phyloP scores from a whole-genome alignment of 2,888 invertebrate genomes.

The Phengaris alcon region DNA sequence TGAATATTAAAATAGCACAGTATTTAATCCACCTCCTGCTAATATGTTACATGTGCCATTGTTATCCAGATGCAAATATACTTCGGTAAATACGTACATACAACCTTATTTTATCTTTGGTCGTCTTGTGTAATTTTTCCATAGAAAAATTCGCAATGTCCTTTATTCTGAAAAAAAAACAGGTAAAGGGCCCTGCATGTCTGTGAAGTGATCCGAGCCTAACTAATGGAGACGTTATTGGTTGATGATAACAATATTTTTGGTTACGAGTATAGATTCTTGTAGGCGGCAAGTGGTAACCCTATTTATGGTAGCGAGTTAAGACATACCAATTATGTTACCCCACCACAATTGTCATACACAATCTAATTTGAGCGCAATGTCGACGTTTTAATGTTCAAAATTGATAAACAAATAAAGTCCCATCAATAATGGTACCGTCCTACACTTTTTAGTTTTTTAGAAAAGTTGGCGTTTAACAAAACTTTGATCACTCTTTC shows the following conservation, averaged over 20 bases:
- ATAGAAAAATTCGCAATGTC: no score
- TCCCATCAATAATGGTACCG: neutral
- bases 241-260: neutral
- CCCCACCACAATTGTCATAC: constrained; percentile 21
- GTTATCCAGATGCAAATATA: no score
- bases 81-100: no score
- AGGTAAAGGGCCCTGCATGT: no score
- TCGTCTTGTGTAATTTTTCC: no score
- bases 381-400: neutral
- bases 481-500: neutral
- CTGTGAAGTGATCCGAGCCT: no score
- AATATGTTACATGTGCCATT: no score
- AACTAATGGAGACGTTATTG: no score
- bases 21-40: no score
- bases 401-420: neutral
- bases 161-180: no score
- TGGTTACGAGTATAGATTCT: neutral
- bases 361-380: constrained; percentile 19
- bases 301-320: constrained; percentile 24
- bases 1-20: no score
- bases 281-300: neutral
- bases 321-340: constrained; percentile 13
- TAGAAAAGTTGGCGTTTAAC: neutral
- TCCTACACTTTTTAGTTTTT: neutral
- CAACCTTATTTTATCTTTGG: no score